Evolutionary conservation across 2,113 vertebrate genomes (phyloP), one percentile per base, ranked within the genome.

Genomic region (Nibea coibor): DNA sequence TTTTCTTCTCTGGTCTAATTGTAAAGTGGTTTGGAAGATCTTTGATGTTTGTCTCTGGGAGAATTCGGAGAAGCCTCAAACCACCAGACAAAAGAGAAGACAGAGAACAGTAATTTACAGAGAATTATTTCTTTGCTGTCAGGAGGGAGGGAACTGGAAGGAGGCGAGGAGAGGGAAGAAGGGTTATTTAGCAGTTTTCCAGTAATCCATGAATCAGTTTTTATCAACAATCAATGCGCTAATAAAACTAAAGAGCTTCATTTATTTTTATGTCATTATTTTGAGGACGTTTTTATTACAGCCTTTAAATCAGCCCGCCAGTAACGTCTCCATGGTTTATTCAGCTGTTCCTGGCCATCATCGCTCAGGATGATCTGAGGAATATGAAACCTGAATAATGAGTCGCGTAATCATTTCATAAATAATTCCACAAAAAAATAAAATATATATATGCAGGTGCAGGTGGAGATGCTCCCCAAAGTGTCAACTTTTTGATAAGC

Each of bases 31-130:
- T 91, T 90, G 75, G 83, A 86, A 61, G 66, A 88, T 80, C 88
- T 93, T 91, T 93, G 89, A 93, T 93, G 93, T 93, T 91, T 89
- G 88, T 87, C 79, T 92, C 88, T 62, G 28, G 63, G 83, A 92
- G 88, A 88, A 80, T 87, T 82, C 6, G 43, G 10, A 10, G 68
- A 86, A 75, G 31, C 84, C 84, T 83, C 84, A 89, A 92, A 87
- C 88, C 88, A 69, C 72, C 17, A 69, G 65, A 86, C 62, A 79
- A 89, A 86, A 86, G 62, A 31, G 76, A 78, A 84, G 24, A 78
- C 56, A 77, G 43, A 85, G 45, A 85, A 85, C 71, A 82, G 74
- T 80, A 84, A 91, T 88, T 87, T 82, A 84, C 67, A 26, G 51
- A 69, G 75, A 87, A 86, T 86, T 11, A 69, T 78, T 82, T 63